Evolutionary conservation across 2,797 vertebrate species (phyloP).

Genomic region (Scarus forsteni): DNA sequence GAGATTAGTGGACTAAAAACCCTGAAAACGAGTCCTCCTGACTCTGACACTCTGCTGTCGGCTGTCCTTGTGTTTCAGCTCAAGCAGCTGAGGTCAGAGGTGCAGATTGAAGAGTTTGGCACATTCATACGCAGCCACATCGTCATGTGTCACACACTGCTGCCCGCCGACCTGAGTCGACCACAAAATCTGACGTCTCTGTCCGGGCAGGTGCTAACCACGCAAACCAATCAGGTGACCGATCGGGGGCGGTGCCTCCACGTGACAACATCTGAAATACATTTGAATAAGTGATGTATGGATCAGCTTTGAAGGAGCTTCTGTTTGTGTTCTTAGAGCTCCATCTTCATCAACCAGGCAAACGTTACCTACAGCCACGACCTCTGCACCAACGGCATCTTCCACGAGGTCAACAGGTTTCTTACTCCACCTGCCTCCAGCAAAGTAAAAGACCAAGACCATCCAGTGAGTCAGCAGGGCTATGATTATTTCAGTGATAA

Average conservation of each 20-base stretch:
- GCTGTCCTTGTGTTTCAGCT: constrained; percentile 74
- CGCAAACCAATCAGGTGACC: constrained; percentile 86
- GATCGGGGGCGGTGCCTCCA: not conserved
- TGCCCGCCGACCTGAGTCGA: constrained; percentile 82
- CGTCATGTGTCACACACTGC: constrained; percentile 87
- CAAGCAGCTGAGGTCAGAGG: rapidly evolving
- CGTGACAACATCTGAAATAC: not conserved
- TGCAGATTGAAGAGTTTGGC: not conserved
- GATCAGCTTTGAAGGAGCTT: no score
- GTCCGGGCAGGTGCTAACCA: constrained; percentile 85
- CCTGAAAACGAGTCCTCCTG: no score
- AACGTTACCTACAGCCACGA: constrained; percentile 84
- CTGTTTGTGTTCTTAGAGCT: constrained; percentile 74
- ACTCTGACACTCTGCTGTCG: no score
- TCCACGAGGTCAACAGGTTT: constrained; percentile 88
- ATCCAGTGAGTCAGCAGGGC: not conserved
- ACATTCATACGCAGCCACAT: constrained; percentile 89
- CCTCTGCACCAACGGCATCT: constrained; percentile 88
- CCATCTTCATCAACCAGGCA: constrained; percentile 85
- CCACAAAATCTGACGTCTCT: constrained; percentile 86
- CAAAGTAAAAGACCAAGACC: not conserved
- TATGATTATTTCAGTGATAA: no score
- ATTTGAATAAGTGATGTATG: not conserved
- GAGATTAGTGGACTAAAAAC: no score
- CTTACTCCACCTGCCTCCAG: constrained; percentile 80